phyloP scores from a whole-genome alignment of 2,113 vertebrate species.

The Acrocephalus arundinaceus region DNA sequence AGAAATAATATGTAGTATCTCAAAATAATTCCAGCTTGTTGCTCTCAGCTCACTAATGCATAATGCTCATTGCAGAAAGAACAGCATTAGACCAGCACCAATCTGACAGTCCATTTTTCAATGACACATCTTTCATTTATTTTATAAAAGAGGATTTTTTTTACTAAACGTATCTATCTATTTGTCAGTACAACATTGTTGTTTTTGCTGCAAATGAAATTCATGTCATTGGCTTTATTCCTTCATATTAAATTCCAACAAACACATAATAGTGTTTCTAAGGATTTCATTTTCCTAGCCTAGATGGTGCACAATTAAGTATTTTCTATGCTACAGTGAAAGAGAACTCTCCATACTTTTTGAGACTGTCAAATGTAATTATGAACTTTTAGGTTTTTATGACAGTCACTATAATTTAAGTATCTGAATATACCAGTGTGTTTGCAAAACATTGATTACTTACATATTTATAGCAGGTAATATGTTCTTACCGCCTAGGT shows the following conservation, averaged over 20 bases:
- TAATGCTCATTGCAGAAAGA: slow-evolving; percentile 14
- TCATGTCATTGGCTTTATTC: not conserved
- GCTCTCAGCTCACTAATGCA: slow-evolving; percentile 24
- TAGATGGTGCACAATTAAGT: not conserved
- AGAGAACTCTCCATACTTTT: not conserved
- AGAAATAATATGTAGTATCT: slow-evolving; percentile 36
- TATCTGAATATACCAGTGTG: not conserved
- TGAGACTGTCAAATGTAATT: not conserved
- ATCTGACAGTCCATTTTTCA: slow-evolving; percentile 56
- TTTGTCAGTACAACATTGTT: not conserved
- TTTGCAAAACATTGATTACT: not conserved
- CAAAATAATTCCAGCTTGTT: slow-evolving; percentile 55
- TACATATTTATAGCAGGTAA: not conserved
- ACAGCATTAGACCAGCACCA: not conserved
- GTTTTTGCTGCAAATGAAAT: not conserved
- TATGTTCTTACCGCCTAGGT: not conserved
- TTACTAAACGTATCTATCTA: slow-evolving; percentile 7
- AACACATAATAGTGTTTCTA: not conserved
- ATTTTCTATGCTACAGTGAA: not conserved
- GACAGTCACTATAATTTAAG: not conserved
- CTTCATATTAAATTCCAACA: not conserved
- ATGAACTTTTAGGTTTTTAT: not conserved
- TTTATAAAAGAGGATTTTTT: slow-evolving; percentile 3
- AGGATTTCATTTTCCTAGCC: not conserved
- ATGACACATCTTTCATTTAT: slow-evolving; percentile 11